These are phyloP conservation scores for Tangara arthus DNA, from an alignment of 2,797 vertebrate species.

Conservation along the genomic window DNA sequence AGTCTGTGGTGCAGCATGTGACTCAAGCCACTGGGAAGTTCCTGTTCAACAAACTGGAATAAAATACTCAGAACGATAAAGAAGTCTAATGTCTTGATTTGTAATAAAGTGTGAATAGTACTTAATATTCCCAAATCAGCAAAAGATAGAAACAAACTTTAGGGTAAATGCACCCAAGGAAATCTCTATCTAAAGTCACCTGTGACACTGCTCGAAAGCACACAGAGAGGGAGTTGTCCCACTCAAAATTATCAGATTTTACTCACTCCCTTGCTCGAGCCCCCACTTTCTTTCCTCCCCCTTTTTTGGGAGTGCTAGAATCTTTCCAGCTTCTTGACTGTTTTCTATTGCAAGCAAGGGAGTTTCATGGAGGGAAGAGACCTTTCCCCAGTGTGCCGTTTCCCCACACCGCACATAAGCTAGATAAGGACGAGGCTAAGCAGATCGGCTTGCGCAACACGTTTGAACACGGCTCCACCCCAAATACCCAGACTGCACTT, in stretches of 20 bases:
- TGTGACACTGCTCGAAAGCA: background rate
- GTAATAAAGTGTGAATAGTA: background rate
- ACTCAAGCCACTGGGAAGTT: background rate
- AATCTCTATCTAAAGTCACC: background rate
- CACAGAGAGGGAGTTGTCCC: background rate
- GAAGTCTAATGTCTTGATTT: background rate
- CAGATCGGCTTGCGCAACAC: background rate
- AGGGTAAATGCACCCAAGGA: background rate
- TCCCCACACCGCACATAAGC: background rate
- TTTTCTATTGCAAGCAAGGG: background rate
- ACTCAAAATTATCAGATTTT: background rate
- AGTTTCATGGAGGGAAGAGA: background rate
- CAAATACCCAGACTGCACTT: background rate
- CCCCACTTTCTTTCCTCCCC: background rate
- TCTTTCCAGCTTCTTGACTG: background rate
- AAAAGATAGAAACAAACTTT: background rate
- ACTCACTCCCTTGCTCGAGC: background rate
- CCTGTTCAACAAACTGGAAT: background rate
- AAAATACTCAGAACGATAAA: background rate
- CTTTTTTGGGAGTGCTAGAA: background rate
- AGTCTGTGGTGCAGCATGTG: accelerated
- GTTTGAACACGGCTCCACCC: background rate
- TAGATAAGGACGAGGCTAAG: background rate
- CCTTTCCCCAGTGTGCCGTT: background rate
- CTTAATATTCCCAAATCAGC: background rate